Percentiles rank a stretch among this genome's conserved stretches.
phyloP scores from a whole-genome alignment of 2,113 vertebrate species.

The Gasterosteus aculeatus region DNA sequence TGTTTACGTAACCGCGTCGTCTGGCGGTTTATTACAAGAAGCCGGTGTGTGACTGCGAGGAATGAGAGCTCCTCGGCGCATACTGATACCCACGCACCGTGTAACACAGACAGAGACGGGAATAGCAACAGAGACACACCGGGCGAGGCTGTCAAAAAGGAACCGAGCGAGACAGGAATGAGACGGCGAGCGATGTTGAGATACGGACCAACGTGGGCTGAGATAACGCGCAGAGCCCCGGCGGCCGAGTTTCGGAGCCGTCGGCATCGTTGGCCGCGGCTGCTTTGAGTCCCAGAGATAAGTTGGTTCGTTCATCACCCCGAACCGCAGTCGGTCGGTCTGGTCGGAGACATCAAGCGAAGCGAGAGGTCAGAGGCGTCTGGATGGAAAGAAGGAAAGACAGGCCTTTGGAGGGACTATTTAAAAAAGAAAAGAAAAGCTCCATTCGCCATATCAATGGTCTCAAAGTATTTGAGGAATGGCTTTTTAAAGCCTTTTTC shows the following conservation, averaged over 20 bases:
- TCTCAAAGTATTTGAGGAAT: not conserved
- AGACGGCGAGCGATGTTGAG: conserved; percentile 22
- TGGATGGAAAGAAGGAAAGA: not conserved
- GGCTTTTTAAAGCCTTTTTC: conserved; percentile 12
- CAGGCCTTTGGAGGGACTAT: not conserved
- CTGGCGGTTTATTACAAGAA: conserved; percentile 41
- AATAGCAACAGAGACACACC: conserved; percentile 55
- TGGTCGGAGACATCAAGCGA: conserved; percentile 11
- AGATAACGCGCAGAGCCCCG: conserved; percentile 35
- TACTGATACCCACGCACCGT: conserved; percentile 8
- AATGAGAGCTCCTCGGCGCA: conserved; percentile 22
- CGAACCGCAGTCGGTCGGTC: conserved; percentile 5
- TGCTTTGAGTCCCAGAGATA: conserved; percentile 51
- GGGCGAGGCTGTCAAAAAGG: conserved; percentile 28
- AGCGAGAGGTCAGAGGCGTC: conserved; percentile 3
- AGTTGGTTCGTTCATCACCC: conserved; percentile 55
- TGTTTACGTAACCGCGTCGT: conserved; percentile 45
- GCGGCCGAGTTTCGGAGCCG: conserved; percentile 19
- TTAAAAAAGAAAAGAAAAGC: not conserved
- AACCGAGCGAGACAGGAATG: not conserved
- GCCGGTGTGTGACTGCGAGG: conserved; percentile 26
- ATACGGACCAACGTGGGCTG: conserved; percentile 41
- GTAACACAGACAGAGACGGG: conserved; percentile 37
- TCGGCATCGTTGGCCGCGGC: conserved; percentile 15
- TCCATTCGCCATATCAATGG: not conserved